Base-by-base conservation (phyloP, 2,888 invertebrate species). In the Choreutis nemorana region DNA sequence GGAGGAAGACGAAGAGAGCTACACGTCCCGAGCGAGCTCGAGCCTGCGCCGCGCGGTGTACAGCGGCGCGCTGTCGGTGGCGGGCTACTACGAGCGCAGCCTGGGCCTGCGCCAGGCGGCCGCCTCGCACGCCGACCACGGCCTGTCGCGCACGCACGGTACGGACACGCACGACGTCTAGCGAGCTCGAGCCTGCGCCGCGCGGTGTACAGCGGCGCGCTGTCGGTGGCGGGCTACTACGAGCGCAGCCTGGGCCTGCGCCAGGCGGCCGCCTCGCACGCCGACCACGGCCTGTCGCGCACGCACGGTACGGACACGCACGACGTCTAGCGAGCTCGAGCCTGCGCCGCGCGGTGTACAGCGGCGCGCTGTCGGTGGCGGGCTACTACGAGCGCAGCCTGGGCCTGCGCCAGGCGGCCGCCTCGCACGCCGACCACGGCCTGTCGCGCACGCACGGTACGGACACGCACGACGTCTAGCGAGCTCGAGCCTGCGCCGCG, bases 141-240 rank as follows among this genome's bases (percentile, higher is more conserved):
- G 90, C 6, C 86, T 87, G 35, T 92, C 92, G 2, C 85, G 88
- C 50, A 91, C 91, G 6, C 85, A 87, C 66, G 91, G 90, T 86
- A 59, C 60, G 33, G n/a, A n/a, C n/a, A n/a, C n/a, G n/a, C n/a
- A n/a, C n/a, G n/a, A n/a, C n/a, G n/a, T n/a, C n/a, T n/a, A n/a
- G n/a, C n/a, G n/a, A n/a, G n/a, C n/a, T n/a, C n/a, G n/a, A 89
- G 90, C 51, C 83, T 93, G 75, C 89, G 90, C 62, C 77, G 89
- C 16, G 93, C 93, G 21, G 93, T 93, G 20, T 89, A 89, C 64
- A 88, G 88, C 28, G 94, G 94, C 6, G 90, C 92, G 50, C 86
- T 94, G 72, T 88, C 89, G 3, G 90, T 92, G 1, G 87, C 89
- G 0, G 73, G 94, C 48, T 94, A 90, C 68, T 92, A 93, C 53